Percentiles rank a stretch among this genome's conserved stretches.
Conservation (phyloP, 1,140 invertebrate genomes). For the Matsumurasca onukii region DNA sequence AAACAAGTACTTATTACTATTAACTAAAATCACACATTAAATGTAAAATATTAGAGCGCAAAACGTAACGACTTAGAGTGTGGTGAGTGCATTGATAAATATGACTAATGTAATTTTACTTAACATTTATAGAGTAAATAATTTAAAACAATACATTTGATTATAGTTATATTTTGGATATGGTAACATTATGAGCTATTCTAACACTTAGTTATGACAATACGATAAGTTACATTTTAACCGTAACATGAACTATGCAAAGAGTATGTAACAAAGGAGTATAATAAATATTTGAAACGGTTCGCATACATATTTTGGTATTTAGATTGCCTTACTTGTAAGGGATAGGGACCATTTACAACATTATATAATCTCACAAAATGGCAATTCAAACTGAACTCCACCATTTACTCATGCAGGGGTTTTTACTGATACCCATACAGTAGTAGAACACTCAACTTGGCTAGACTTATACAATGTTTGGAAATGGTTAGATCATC, state of each 20-base stretch:
- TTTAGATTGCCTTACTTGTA: too few relatives aligned
- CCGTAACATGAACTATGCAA: background rate
- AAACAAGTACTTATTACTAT: conserved; percentile 13
- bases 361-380: too few relatives aligned
- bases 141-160: background rate
- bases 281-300: too few relatives aligned
- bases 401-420: too few relatives aligned
- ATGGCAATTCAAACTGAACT: too few relatives aligned
- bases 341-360: too few relatives aligned
- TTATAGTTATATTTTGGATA: conserved; percentile 3
- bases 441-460: too few relatives aligned
- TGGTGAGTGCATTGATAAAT: background rate
- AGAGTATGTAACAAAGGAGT: too few relatives aligned
- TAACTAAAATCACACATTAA: conserved; percentile 8
- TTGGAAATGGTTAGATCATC: too few relatives aligned
- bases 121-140: background rate
- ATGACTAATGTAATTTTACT: background rate
- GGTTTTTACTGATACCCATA: too few relatives aligned
- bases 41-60: conserved; percentile 23
- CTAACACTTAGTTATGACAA: conserved; percentile 7
- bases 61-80: background rate
- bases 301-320: too few relatives aligned
- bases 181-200: conserved; percentile 19
- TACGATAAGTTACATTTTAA: background rate
- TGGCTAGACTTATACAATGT: too few relatives aligned